phyloP scores from a whole-genome alignment of 2,113 vertebrate species.

The Scolopax mira region DNA sequence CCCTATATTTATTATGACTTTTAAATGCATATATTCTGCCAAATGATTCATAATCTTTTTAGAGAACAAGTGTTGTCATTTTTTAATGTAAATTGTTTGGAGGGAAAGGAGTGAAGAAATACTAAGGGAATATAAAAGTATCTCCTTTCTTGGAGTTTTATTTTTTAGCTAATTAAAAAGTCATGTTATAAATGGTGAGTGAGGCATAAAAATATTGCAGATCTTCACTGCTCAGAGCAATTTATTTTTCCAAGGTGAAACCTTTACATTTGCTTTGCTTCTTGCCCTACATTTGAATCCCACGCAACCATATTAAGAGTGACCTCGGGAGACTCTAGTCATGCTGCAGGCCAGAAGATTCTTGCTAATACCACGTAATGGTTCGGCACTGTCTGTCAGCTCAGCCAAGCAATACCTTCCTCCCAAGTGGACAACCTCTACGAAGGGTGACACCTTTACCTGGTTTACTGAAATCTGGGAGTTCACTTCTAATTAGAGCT shows the following conservation, averaged over 20 bases:
- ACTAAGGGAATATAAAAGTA: neutral
- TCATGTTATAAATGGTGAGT: neutral
- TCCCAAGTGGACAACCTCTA: neutral
- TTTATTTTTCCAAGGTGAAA: neutral
- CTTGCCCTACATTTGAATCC: neutral
- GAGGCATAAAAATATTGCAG: neutral
- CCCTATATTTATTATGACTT: neutral
- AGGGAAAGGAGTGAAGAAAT: neutral
- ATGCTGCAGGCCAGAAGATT: neutral
- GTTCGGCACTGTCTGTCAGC: neutral
- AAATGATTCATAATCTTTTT: neutral
- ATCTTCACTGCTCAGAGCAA: neutral
- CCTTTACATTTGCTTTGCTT: neutral
- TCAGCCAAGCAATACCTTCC: neutral
- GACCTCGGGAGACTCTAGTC: neutral
- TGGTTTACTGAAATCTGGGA: constrained; percentile 7
- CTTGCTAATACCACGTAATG: neutral
- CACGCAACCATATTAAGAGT: neutral
- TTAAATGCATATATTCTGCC: constrained; percentile 1
- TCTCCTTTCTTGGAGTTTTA: neutral
- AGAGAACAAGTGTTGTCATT: neutral
- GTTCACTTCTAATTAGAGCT: constrained; percentile 30
- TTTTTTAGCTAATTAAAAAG: neutral
- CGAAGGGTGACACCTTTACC: neutral
- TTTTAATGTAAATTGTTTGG: neutral